Conservation (phyloP, 2,888 invertebrate species). For the Selenia dentaria region DNA sequence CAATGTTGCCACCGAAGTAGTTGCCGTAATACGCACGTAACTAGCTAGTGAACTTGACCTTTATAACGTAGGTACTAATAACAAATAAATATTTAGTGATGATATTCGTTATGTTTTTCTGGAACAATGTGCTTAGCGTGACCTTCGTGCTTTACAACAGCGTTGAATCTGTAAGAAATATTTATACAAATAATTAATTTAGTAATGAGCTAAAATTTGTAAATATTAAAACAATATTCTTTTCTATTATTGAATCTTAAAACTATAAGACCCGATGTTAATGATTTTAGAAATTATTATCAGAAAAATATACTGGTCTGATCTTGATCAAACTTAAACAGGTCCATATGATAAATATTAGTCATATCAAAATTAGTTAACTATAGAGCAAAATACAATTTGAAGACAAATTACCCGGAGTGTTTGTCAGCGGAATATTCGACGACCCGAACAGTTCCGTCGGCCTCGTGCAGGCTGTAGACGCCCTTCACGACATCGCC, state of each 20-base stretch:
- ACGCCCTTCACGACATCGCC: conserved; percentile 82
- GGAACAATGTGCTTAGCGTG: conserved; percentile 38
- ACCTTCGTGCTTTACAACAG: conserved; percentile 36
- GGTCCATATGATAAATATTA: too few relatives aligned
- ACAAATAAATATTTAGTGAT: conserved; percentile 2
- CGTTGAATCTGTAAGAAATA: conserved; percentile 36
- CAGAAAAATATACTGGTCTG: too few relatives aligned
- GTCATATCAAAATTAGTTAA: background rate
- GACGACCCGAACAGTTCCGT: conserved; percentile 63
- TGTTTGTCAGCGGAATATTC: conserved; percentile 34
- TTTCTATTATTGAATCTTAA: too few relatives aligned
- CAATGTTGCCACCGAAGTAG: too few relatives aligned
- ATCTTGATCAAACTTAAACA: too few relatives aligned
- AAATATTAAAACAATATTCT: too few relatives aligned
- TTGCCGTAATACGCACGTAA: too few relatives aligned
- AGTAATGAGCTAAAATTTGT: background rate
- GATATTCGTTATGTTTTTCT: conserved; percentile 28
- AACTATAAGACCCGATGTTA: too few relatives aligned
- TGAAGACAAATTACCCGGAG: conserved; percentile 29
- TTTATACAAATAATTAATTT: background rate
- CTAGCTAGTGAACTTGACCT: background rate
- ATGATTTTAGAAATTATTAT: too few relatives aligned
- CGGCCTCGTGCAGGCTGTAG: conserved; percentile 40
- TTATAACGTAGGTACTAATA: background rate
- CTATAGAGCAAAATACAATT: background rate